Evolutionary conservation across 1,140 invertebrate species (phyloP), one percentile per base, ranked within the genome.

Genomic region (Lepidostoma basale): DNA sequence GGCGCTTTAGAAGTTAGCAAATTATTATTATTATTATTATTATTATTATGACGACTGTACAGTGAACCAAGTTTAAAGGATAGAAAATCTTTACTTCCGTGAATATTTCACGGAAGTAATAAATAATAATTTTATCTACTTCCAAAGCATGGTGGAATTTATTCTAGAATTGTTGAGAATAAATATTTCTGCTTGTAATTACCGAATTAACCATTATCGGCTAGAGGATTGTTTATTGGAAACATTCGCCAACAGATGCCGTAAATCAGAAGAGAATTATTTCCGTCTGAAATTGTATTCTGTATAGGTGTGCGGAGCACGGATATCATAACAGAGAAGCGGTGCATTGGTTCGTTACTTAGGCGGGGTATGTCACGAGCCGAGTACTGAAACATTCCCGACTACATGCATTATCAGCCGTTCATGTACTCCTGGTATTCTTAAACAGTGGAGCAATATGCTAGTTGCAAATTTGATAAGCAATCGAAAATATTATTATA

Each of bases 331-430:
- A 62, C 12, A 45, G 39, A 23, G 12, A 40, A 42, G 25, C 36
- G 58, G 58, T 44, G 25, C 22, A 20, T 33, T 28, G 9, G 52
- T 20, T 22, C 25, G 36, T 56, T 36, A 56, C 23, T 18, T 12
- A 36, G 52, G 52, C 52, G 52, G 52, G 26, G 52, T 20, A 30
- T 16, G 14, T 56, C 52, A 56, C 52, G 52, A 56, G 52, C 30
- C 16, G 18, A 36, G 33, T 2, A 36, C 9, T 36, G 33, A 9
- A n/a, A n/a, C n/a, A n/a, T n/a, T n/a, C n/a, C n/a, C n/a, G n/a
- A n/a, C n/a, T n/a, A n/a, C 2, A 36, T 36, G 10, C 14, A 9
- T 12, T 36, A 36, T 12, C 9, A 36, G 33, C 2, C 33, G 14
- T 36, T 36, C 33, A 36, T n/a, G 33, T 9, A 12, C n/a, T n/a